Base-by-base conservation (phyloP, 2,113 vertebrate genomes). In the Sakesphorus luctuosus region DNA sequence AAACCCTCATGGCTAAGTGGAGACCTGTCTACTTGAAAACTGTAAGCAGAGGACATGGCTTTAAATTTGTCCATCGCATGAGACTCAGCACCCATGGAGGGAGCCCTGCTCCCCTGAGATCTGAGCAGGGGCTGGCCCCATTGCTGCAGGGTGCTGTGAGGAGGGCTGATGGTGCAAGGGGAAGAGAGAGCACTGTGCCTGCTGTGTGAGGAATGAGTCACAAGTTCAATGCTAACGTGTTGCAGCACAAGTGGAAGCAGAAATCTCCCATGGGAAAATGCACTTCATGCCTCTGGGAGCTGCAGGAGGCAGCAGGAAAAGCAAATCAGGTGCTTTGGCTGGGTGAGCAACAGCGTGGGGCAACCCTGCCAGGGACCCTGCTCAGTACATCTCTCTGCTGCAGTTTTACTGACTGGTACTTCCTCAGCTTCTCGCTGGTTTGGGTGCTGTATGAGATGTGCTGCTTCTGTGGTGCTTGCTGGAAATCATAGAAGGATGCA, bases 301-400 rank as follows among this genome's bases (percentile, higher is more conserved):
- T 75, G 40, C 9, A 1, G 38, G 56, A 87, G 16, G 44, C 43
- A 63, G 38, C 23, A 29, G 49, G 10, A 89, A 46, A 69, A 50
- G 76, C 1, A 38, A 36, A 63, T 14, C 1, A 2, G 21, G 19
- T 23, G 25, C 28, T 81, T 62, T 25, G 46, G 61, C 11, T 1
- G 2, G 1, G 3, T 4, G 3, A 74, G 28, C 8, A 18, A 31
- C 6, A 1, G 6, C 11, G 44, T 2, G 2, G 13, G 11, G 19
- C 55, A 69, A 47, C 13, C 18, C 38, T 50, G 11, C 11, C 38
- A 15, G 62, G 7, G 18, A 86, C 26, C 20, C 26, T 35, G 50
- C 40, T 59, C 1, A 1, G n/a, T 25, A 11, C 16, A 4, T 38
- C 2, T 3, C 4, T 38, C 62, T 65, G 71, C 82, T 75, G 33